phyloP scores from a whole-genome alignment of 2,797 vertebrate genomes.

The Macrochelys suwanniensis region DNA sequence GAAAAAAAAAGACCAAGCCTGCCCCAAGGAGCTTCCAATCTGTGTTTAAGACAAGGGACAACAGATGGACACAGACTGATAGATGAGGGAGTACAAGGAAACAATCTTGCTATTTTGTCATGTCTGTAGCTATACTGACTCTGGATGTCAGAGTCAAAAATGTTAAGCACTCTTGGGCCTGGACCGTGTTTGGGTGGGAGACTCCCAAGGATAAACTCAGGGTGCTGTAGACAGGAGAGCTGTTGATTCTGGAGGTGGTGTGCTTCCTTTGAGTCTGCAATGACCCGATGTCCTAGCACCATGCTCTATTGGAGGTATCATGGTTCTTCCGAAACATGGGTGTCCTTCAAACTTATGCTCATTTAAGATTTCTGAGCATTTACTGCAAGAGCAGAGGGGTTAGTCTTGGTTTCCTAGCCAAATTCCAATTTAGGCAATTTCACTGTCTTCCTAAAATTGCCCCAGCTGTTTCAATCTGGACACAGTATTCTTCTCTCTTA shows the following conservation, averaged over 20 bases:
- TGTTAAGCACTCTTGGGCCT: rapidly evolving
- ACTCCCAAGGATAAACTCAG: not conserved
- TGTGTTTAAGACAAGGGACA: not conserved
- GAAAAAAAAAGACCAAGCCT: not conserved
- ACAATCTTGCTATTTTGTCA: rapidly evolving
- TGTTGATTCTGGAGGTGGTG: not conserved
- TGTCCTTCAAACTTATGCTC: not conserved
- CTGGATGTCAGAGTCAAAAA: not conserved
- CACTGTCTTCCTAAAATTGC: not conserved
- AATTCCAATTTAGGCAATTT: not conserved
- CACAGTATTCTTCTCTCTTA: not conserved
- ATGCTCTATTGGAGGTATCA: not conserved
- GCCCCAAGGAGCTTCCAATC: not conserved
- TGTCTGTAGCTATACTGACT: not conserved
- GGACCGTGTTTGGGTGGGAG: not conserved
- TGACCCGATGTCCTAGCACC: not conserved
- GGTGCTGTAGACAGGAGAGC: not conserved
- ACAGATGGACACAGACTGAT: not conserved
- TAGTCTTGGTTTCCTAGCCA: not conserved
- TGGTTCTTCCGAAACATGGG: no score
- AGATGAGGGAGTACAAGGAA: not conserved
- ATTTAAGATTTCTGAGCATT: not conserved
- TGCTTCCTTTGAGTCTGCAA: not conserved
- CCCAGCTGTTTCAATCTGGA: not conserved
- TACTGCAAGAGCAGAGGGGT: not conserved